Percentiles rank a stretch among this genome's conserved stretches.
Conservation (phyloP, 1,140 invertebrate species). For the Drosophila setifemur region DNA sequence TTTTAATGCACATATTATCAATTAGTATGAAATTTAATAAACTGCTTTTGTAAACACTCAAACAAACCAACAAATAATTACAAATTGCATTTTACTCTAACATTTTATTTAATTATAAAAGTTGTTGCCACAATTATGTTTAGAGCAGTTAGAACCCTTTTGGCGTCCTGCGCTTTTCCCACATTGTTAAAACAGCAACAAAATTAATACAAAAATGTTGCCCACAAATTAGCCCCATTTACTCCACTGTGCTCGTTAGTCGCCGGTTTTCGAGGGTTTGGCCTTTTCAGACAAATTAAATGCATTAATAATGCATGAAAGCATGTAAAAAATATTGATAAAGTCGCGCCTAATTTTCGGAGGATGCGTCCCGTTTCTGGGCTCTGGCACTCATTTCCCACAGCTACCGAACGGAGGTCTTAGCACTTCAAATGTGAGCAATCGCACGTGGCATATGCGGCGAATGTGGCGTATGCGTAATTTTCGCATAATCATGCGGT, state of each 20-base stretch:
- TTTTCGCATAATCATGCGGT: conserved; percentile 75
- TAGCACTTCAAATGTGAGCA: conserved; percentile 72
- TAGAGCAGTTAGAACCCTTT: no score
- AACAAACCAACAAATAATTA: no score
- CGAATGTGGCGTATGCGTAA: conserved; percentile 69
- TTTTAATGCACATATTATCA: no score
- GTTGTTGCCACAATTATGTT: no score
- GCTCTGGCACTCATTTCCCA: conserved; percentile 11
- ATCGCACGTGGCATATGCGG: conserved; percentile 60
- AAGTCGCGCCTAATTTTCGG: conserved; percentile 43
- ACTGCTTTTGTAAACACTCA: no score
- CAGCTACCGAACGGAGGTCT: conserved; percentile 32
- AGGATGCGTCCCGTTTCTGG: conserved; percentile 3
- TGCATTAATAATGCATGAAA: conserved; percentile 72
- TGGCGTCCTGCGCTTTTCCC: no score
- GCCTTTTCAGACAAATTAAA: conserved; percentile 72
- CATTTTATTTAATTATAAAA: no score
- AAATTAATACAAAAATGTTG: no score
- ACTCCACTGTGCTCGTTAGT: conserved; percentile 27
- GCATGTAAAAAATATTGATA: conserved; percentile 65
- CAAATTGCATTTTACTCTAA: no score
- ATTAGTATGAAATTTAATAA: no score
- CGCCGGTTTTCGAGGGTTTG: conserved; percentile 22
- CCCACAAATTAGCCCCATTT: background rate
- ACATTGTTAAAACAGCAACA: no score